phyloP scores from a whole-genome alignment of 2,797 vertebrate species.

The Coracias cyanogaster region DNA sequence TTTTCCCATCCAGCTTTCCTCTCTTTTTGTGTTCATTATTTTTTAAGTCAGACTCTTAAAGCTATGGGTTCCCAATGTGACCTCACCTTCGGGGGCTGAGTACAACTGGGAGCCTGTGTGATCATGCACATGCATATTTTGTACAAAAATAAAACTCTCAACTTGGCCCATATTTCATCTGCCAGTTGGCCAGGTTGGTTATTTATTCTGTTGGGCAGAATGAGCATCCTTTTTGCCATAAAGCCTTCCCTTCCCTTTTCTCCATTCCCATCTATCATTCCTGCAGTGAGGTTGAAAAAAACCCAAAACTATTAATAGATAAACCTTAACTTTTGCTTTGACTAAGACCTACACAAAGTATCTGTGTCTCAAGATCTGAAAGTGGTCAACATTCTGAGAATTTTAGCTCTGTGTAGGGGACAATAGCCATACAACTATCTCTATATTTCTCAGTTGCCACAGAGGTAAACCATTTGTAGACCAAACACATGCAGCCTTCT shows the following conservation, averaged over 20 bases:
- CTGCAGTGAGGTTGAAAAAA: background rate
- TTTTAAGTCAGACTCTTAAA: background rate
- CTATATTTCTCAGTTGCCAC: conserved; percentile 52
- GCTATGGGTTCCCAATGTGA: background rate
- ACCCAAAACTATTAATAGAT: background rate
- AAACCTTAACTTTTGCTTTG: background rate
- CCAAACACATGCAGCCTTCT: conserved; percentile 19
- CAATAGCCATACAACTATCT: conserved; percentile 34
- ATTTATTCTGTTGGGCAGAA: background rate
- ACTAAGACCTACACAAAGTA: background rate
- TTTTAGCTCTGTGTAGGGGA: conserved; percentile 38
- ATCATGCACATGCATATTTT: background rate
- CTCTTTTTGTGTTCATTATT: background rate
- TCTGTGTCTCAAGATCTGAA: background rate
- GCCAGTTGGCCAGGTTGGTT: background rate
- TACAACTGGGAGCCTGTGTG: background rate
- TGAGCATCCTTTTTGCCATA: background rate
- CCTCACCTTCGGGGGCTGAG: background rate
- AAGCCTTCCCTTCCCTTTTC: background rate
- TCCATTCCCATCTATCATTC: background rate
- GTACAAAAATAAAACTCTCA: conserved; percentile 6
- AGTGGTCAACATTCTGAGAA: background rate
- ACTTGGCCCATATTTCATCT: background rate
- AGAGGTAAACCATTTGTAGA: conserved; percentile 51
- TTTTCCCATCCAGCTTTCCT: background rate